Evolutionary conservation across 2,888 invertebrate species (phyloP), one percentile per base, ranked within the genome.

Genomic region (Brassicogethes aeneus): DNA sequence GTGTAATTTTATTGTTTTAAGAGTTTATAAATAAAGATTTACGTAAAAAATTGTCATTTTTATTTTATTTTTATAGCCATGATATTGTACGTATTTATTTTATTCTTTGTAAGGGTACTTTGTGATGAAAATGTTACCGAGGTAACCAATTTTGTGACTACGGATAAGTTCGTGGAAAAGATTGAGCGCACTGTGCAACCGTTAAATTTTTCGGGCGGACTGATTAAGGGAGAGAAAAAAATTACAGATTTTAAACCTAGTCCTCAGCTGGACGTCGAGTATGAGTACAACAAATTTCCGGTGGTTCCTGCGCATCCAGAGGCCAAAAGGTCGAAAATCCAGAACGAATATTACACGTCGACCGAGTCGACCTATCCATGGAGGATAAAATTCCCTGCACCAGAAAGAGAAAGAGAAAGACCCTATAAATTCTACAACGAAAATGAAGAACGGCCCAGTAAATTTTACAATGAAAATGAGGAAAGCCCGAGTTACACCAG

Each of bases 191-290:
- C 23, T 7, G 23, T 10, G 10, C 5, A 7, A 23, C n/a, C n/a
- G n/a, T n/a, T n/a, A n/a, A n/a, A n/a, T n/a, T 23, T 23, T 10
- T 23, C 23, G 5, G 23, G 23, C 10, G n/a, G n/a, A n/a, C n/a
- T n/a, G n/a, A n/a, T n/a, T n/a, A 23, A 10, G 5, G 23, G 10
- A 23, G 10, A 23, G 23, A 23, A 23, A 10, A 23, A 5, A 7
- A 7, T 23, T 10, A 10, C 5, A 2, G 56, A 60, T 36, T 76
- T 76, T 45, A 70, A 65, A 38, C 75, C 76, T 2, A 77, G 76
- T 54, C 72, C 69, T 7, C 73, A 70, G 50, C 47, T 76, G 17
- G 72, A 70, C 12, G 66, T 62, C 29, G 72, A 69, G 14, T 69
- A 70, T 46, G 75, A 75, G 49, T 64, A 59, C 42, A 70, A 70